Evolutionary conservation across 1,140 invertebrate species (phyloP).

Genomic region (Phocides pigmalion): DNA sequence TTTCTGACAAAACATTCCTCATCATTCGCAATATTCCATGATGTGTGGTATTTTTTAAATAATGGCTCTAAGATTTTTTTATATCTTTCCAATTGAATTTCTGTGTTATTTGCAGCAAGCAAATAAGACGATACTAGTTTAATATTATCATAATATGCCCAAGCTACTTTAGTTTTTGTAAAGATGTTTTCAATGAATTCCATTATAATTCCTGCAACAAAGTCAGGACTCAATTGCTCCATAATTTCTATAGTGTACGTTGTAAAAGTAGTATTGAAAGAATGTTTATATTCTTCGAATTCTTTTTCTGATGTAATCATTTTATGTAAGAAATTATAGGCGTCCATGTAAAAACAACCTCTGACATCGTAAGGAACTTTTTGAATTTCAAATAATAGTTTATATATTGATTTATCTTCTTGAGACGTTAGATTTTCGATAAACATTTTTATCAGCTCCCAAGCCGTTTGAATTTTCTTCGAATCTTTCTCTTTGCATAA

Average conservation of each 20-base stretch:
- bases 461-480: slow-evolving; percentile 42
- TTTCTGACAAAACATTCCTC: slow-evolving; percentile 18
- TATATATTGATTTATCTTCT: slow-evolving; percentile 57
- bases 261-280: slow-evolving; percentile 32
- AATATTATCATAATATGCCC: slow-evolving; percentile 17
- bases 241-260: slow-evolving; percentile 46
- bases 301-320: slow-evolving; percentile 39
- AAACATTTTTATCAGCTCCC: slow-evolving; percentile 53
- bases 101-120: slow-evolving; percentile 42
- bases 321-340: slow-evolving; percentile 52
- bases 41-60: slow-evolving; percentile 38
- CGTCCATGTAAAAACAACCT: slow-evolving; percentile 48
- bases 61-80: slow-evolving; percentile 48
- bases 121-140: slow-evolving; percentile 48
- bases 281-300: slow-evolving; percentile 29
- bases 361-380: slow-evolving; percentile 47
- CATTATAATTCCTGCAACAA: slow-evolving; percentile 46
- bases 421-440: slow-evolving; percentile 55
- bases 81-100: slow-evolving; percentile 50
- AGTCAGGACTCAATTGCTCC: slow-evolving; percentile 44
- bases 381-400: slow-evolving; percentile 45
- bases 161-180: slow-evolving; percentile 25
- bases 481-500: slow-evolving; percentile 55
- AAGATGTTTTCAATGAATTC: slow-evolving; percentile 47
- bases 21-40: slow-evolving; percentile 39